Percentiles rank a stretch among this genome's conserved stretches.
Conservation (phyloP, 2,113 vertebrate genomes). For the Melospiza georgiana region DNA sequence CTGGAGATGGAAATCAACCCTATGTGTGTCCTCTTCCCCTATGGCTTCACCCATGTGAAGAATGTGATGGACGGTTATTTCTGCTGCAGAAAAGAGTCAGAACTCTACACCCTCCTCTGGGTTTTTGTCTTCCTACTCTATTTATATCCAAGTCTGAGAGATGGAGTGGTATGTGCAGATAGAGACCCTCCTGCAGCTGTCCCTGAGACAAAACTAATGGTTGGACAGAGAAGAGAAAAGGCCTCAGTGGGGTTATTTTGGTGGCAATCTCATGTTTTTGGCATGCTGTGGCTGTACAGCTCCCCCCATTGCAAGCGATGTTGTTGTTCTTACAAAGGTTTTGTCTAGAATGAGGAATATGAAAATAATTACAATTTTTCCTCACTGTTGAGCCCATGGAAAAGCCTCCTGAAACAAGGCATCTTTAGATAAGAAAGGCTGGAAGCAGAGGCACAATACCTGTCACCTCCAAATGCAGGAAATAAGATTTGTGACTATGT, state of each 20-base stretch:
- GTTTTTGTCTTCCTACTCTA: not conserved
- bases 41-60: not conserved
- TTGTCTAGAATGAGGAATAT: not conserved
- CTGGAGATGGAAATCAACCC: not conserved
- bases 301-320: not conserved
- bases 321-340: not conserved
- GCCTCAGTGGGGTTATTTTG: not conserved
- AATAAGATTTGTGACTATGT: not conserved
- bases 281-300: not conserved
- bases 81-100: not conserved
- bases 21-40: not conserved
- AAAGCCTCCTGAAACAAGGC: not conserved
- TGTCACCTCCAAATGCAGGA: not conserved
- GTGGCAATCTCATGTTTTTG: not conserved
- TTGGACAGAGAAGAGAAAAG: not conserved
- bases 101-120: not conserved
- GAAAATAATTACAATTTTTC: not conserved
- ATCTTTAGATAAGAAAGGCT: not conserved
- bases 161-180: not conserved
- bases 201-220: not conserved
- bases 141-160: not conserved
- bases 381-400: not conserved
- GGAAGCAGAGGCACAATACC: not conserved
- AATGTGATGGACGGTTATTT: not conserved
- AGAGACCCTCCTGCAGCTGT: constrained; percentile 12